Conservation (phyloP, 2,888 invertebrate species). For the Nomada goodeniana region DNA sequence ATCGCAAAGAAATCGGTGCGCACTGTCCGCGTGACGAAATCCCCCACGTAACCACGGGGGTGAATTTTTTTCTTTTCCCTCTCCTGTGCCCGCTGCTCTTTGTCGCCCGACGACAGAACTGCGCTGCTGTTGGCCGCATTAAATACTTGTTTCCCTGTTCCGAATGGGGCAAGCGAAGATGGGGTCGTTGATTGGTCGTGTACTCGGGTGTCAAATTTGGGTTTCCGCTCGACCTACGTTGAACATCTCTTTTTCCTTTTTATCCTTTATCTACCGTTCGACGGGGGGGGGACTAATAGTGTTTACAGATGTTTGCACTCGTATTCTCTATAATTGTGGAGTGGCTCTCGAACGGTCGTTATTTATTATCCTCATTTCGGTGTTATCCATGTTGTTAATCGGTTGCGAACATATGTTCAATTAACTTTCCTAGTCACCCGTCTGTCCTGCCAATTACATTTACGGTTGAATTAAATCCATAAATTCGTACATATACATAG, state of each 20-base stretch:
- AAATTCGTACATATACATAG: no score
- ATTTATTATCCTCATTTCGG: no score
- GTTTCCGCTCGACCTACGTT: conserved; percentile 18
- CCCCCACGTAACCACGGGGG: conserved; percentile 45
- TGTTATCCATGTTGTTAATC: no score
- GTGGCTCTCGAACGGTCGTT: no score
- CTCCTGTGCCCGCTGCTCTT: background rate
- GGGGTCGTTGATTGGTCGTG: conserved; percentile 3
- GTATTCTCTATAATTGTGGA: background rate
- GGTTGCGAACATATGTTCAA: no score
- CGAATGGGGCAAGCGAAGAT: conserved; percentile 23
- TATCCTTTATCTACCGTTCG: background rate
- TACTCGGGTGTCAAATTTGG: conserved; percentile 21
- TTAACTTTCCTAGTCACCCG: no score
- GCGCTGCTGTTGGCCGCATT: conserved; percentile 39
- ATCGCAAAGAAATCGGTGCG: conserved; percentile 60
- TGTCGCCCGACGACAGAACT: conserved; percentile 17
- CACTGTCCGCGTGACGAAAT: conserved; percentile 51
- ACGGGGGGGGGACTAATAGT: conserved; percentile 2
- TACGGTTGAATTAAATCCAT: no score
- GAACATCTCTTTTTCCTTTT: background rate
- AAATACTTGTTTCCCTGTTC: conserved; percentile 52
- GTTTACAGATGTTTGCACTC: background rate
- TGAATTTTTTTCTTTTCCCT: conserved; percentile 14
- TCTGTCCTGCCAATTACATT: no score